Base-by-base conservation (phyloP, 1,140 invertebrate genomes). In the Cyclina sinensis region DNA sequence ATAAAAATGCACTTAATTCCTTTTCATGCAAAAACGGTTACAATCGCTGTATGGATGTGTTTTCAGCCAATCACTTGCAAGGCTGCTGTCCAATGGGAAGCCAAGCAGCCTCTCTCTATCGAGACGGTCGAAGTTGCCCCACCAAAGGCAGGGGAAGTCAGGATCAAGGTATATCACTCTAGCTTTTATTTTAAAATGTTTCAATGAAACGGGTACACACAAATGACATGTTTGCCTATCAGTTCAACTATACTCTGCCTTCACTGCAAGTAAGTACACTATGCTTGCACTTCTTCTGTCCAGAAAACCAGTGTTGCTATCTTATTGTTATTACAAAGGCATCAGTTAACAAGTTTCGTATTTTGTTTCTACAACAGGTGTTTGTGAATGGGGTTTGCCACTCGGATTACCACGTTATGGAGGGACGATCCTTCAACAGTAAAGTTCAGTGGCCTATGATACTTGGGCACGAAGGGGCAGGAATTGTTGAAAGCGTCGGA, bases 41-140 rank as follows among this genome's bases (percentile, higher is more conserved):
- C n/a, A n/a, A n/a, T n/a, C n/a, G n/a, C n/a, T n/a, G n/a, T n/a
- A n/a, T n/a, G n/a, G n/a, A n/a, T 48, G 9, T 74, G 21, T 74
- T 89, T 89, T 70, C 89, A 95, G 95, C 48, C 90, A 24, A 96
- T 96, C 46, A 89, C 89, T 43, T 96, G 95, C 84, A 92, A 91
- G 78, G 95, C 95, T 59, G 95, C 95, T 48, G 94, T 96, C n/a
- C 95, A 95, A 24, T 96, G 95, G 95, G 93, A 93, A 76, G 92
- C 95, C 12, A 95, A 95, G 88, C 96, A 98, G 92, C 98, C 98
- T 16, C 96, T 99, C 21, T 96, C 96, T 0, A 96, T 99, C 48
- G 99, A 99, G 96, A 97, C 97, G 68, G 96, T 99, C 89, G 97
- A 99, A 96, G 99, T 99, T 0, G 98, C 97, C n/a, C 98, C 99